These are phyloP conservation scores for Cloeon dipterum DNA, from an alignment of 2,888 invertebrate species.

Conservation along the genomic window DNA sequence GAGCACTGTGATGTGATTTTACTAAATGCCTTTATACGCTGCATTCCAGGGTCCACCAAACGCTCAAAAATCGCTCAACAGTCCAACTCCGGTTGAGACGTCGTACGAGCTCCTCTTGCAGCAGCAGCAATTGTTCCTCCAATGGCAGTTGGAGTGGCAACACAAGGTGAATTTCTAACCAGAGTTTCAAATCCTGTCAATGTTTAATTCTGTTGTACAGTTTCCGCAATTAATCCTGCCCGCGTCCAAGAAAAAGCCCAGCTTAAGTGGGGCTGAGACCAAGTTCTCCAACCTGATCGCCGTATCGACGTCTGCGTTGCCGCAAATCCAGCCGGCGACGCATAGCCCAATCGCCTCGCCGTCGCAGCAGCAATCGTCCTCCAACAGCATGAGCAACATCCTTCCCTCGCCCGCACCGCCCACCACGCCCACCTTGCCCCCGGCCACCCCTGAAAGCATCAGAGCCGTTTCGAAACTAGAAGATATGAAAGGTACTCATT, in stretches of 20 bases:
- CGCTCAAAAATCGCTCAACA: conserved; percentile 40
- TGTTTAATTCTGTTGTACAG: conserved; percentile 13
- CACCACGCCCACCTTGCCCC: conserved; percentile 2
- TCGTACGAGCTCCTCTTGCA: conserved; percentile 79
- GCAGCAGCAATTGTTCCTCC: conserved; percentile 81
- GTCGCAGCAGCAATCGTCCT: conserved; percentile 2
- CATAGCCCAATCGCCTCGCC: neutral
- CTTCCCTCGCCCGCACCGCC: conserved; percentile 2
- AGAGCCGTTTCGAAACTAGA: conserved; percentile 45
- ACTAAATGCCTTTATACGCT: too few relatives aligned
- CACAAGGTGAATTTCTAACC: conserved; percentile 31
- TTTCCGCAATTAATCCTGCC: conserved; percentile 64
- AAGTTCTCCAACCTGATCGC: conserved; percentile 7
- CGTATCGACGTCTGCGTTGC: conserved; percentile 4
- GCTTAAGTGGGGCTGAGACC: conserved; percentile 2
- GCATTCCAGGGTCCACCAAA: conserved; percentile 60
- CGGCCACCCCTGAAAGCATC: conserved; percentile 5
- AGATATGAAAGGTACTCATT: conserved; percentile 63
- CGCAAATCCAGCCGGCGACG: conserved; percentile 1
- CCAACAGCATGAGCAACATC: neutral
- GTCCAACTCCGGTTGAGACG: conserved; percentile 36
- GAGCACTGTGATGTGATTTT: too few relatives aligned
- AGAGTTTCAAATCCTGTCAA: neutral
- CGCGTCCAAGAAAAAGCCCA: conserved; percentile 33
- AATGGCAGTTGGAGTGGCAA: conserved; percentile 61